These are phyloP conservation scores for Matsumurasca onukii DNA, from an alignment of 1,140 invertebrate genomes.

Conservation along the genomic window DNA sequence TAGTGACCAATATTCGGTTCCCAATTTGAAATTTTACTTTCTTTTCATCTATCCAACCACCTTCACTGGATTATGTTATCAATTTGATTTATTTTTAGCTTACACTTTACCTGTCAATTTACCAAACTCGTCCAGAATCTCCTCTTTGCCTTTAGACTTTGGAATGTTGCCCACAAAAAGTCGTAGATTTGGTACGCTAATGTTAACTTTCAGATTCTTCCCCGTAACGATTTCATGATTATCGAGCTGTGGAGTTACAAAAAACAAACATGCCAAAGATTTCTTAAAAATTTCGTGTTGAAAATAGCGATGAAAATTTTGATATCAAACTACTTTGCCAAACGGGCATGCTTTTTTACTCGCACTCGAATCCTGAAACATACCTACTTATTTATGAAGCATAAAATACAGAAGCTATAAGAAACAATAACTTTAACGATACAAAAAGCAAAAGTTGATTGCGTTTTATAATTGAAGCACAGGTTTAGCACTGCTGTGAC, in stretches of 20 bases:
- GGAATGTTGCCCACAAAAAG: conserved; percentile 99
- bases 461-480: conserved; percentile 23
- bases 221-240: conserved; percentile 99
- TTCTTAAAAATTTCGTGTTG: conserved; percentile 34
- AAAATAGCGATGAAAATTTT: conserved; percentile 31
- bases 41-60: conserved; percentile 16
- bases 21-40: not conserved
- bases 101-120: conserved; percentile 97
- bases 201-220: conserved; percentile 99
- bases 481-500: conserved; percentile 20
- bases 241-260: conserved; percentile 91
- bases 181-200: conserved; percentile 99
- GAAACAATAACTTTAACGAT: conserved; percentile 23
- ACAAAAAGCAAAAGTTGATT: conserved; percentile 20
- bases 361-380: conserved; percentile 29
- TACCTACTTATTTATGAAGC: conserved; percentile 28
- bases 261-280: conserved; percentile 61
- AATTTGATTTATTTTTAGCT: conserved; percentile 34
- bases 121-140: conserved; percentile 99
- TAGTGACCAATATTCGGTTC: not conserved
- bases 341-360: conserved; percentile 35
- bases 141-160: conserved; percentile 99
- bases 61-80: conserved; percentile 21
- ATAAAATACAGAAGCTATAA: conserved; percentile 26
- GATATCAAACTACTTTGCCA: conserved; percentile 31